Evolutionary conservation across 2,797 vertebrate genomes (phyloP).

Genomic region (Coracias cyanogaster): DNA sequence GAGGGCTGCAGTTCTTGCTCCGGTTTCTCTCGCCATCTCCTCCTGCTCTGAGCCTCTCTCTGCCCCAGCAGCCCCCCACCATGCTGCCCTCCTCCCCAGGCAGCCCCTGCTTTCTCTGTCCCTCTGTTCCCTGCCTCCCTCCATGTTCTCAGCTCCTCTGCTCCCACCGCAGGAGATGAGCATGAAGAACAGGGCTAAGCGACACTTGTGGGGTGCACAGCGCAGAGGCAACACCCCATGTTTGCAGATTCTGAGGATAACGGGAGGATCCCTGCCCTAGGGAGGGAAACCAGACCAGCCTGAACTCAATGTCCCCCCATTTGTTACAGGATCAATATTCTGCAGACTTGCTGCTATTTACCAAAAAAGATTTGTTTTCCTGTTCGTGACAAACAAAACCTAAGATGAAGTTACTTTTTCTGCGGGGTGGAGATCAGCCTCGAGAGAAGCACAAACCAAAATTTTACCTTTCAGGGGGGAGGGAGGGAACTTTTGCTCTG

Average conservation of each 20-base stretch:
- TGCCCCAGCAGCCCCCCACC: neutral
- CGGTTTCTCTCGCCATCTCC: neutral
- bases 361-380: neutral
- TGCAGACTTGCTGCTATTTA: neutral
- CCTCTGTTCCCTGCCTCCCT: neutral
- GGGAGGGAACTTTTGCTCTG: neutral
- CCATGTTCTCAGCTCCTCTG: neutral
- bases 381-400: neutral
- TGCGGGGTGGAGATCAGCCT: fast-evolving
- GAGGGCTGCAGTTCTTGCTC: fast-evolving
- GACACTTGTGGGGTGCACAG: too few species aligned
- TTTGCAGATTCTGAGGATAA: neutral
- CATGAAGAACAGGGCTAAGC: neutral
- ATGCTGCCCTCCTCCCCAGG: fast-evolving
- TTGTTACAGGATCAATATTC: fast-evolving
- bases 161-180: neutral
- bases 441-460: neutral
- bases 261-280: neutral
- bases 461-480: neutral
- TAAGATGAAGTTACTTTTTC: neutral
- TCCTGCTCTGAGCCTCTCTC: neutral
- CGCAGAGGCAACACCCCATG: neutral
- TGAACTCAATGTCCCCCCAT: neutral
- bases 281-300: neutral
- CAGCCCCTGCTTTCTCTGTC: neutral